phyloP scores from a whole-genome alignment of 1,140 invertebrate species.

The Daktulosphaira vitifoliae region DNA sequence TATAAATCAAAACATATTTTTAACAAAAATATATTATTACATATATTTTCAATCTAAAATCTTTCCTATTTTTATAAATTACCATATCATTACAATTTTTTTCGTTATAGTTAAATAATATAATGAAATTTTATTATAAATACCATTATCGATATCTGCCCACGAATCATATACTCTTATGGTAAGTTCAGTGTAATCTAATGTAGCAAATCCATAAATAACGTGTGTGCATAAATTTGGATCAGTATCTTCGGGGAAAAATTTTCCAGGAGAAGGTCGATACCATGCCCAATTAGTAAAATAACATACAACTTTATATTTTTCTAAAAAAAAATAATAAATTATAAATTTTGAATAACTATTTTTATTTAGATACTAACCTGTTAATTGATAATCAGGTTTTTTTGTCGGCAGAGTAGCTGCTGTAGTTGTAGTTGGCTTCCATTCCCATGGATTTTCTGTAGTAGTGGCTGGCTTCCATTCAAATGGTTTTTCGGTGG shows the following conservation, averaged over 20 bases:
- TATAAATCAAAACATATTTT: constrained; percentile 1
- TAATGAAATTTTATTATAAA: constrained; percentile 39
- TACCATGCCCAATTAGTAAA: constrained; percentile 95
- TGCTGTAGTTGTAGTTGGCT: constrained; percentile 38
- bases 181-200: constrained; percentile 65
- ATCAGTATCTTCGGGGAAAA: constrained; percentile 75
- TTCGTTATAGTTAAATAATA: too few relatives aligned
- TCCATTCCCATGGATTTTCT: constrained; percentile 38
- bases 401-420: constrained; percentile 24
- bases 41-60: constrained; percentile 2
- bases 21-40: neutral
- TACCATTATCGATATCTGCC: constrained; percentile 79
- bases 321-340: constrained; percentile 34
- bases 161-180: constrained; percentile 79
- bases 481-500: constrained; percentile 28
- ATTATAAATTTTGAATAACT: neutral
- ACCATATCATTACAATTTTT: too few relatives aligned
- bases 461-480: constrained; percentile 34
- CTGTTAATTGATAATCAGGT: constrained; percentile 26
- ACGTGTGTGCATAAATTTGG: constrained; percentile 80
- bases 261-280: constrained; percentile 68
- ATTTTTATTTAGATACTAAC: constrained; percentile 11
- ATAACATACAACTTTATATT: constrained; percentile 76
- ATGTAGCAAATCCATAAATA: constrained; percentile 82
- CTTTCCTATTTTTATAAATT: too few relatives aligned